These are phyloP conservation scores for Cryptoleucopteryx plumbea DNA, from an alignment of 2,113 vertebrate species.

Conservation along the genomic window DNA sequence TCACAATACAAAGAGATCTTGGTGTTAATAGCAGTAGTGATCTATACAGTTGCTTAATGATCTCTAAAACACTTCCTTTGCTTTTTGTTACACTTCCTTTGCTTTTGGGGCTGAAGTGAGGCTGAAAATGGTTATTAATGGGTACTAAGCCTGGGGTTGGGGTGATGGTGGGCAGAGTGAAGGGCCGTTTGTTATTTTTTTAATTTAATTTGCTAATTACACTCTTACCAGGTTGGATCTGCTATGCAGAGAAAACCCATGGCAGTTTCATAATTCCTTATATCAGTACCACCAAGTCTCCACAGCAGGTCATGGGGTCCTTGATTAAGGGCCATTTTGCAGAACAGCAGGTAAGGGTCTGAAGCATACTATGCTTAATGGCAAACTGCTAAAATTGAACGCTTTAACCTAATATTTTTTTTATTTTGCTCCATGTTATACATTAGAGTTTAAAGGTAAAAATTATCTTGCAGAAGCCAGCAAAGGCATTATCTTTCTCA, in stretches of 20 bases:
- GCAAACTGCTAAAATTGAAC: not conserved
- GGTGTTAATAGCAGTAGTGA: not conserved
- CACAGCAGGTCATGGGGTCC: constrained; percentile 95
- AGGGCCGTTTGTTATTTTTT: not conserved
- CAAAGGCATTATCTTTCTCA: not conserved
- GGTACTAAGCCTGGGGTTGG: not conserved
- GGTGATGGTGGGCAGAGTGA: not conserved
- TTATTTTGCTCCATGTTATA: not conserved
- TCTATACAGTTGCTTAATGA: not conserved
- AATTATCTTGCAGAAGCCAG: not conserved
- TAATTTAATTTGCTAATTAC: not conserved
- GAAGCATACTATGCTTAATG: rapidly evolving
- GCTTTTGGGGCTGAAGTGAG: not conserved
- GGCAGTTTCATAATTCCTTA: constrained; percentile 88
- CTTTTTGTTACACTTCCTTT: not conserved
- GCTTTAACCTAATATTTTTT: not conserved
- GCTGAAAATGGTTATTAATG: not conserved
- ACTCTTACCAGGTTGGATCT: constrained; percentile 87
- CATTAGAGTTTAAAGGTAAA: not conserved
- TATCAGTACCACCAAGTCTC: constrained; percentile 90
- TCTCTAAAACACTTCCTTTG: not conserved
- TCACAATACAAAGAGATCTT: not conserved
- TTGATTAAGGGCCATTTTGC: constrained; percentile 89
- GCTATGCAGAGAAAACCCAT: constrained; percentile 96
- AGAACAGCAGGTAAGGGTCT: constrained; percentile 76